Evolutionary conservation across 2,113 vertebrate genomes (phyloP), one percentile per base, ranked within the genome.

Genomic region (Tenebrosternarchus preto): DNA sequence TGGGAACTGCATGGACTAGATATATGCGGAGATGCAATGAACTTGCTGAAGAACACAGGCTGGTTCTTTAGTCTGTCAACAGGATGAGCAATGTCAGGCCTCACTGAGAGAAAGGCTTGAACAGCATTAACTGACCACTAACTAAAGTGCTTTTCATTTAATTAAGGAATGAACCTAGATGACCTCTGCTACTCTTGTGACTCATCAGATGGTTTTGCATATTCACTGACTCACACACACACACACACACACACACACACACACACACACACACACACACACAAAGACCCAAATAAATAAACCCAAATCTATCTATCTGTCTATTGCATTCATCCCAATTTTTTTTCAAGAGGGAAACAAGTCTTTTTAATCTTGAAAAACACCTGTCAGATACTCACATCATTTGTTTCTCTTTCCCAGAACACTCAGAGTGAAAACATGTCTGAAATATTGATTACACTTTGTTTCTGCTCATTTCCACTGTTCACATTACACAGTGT

Each of bases 1-100:
- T 74, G 50, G 71, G 67, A 33, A 29, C 59, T 76, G 31, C 31
- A 67, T 75, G 73, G 79, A 63, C 68, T 75, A 27, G 77, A 72
- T 80, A 67, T 69, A 74, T 76, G 80, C 19, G 70, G 71, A 82
- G 66, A 69, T 76, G 63, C 76, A 55, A 60, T 69, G 57, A 76
- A 76, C 43, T 29, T 50, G 64, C 63, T 60, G 19, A 69, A 46
- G 72, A 66, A 43, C 66, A 75, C 68, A 69, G 53, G 79, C 57
- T 56, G 66, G 22, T 24, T 53, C 50, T 59, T 12, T 8, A 68
- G 9, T 74, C 71, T 74, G 27, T 68, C 31, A 68, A 11, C 7
- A 57, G 61, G 22, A 29, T 67, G 50, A 67, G 71, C 71, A 67
- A 24, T 75, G 46, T 61, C 43, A 73, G 43, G 25, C 69, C 68